These are phyloP conservation scores for Ips typographus DNA, from an alignment of 1,140 invertebrate genomes.

Conservation along the genomic window DNA sequence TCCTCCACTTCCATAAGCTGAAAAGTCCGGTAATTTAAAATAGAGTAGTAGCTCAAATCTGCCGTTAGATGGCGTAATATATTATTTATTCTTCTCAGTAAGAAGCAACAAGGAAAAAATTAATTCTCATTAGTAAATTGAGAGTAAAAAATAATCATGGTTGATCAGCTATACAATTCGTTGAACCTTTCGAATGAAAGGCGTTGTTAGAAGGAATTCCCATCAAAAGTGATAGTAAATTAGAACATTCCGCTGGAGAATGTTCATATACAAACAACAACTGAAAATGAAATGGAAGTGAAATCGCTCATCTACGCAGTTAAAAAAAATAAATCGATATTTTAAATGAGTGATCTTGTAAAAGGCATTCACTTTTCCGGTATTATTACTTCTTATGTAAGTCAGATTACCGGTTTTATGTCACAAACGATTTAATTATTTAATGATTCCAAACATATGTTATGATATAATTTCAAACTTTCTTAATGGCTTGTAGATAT, in stretches of 20 bases:
- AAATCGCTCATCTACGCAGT: conserved; percentile 9
- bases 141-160: no score
- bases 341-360: not conserved
- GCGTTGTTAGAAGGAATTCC: not conserved
- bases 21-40: not conserved
- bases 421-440: no score
- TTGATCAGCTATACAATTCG: no score
- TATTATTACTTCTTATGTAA: not conserved
- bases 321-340: not conserved
- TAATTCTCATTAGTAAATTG: no score
- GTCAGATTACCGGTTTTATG: no score
- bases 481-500: no score
- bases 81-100: not conserved
- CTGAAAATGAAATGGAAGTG: conserved; percentile 9
- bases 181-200: no score
- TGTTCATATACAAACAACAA: not conserved
- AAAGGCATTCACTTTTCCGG: conserved; percentile 5
- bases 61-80: not conserved
- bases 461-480: no score
- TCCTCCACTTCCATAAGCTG: conserved; percentile 19
- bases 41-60: not conserved
- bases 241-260: not conserved
- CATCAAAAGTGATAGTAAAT: conserved; percentile 13
- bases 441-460: no score
- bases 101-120: no score